These are phyloP conservation scores for Pogonus chalceus DNA, from an alignment of 1,140 invertebrate genomes.

Conservation along the genomic window DNA sequence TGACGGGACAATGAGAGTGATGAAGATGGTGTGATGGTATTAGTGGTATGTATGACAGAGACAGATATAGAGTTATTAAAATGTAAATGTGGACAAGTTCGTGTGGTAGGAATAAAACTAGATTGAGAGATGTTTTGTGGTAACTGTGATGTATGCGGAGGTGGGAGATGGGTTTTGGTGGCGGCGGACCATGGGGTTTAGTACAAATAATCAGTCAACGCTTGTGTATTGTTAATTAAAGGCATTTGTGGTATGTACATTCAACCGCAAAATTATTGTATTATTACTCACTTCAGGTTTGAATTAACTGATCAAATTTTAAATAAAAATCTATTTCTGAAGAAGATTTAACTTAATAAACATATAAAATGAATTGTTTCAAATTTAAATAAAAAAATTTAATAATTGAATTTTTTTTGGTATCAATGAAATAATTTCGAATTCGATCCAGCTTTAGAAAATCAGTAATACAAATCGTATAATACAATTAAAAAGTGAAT, in stretches of 20 bases:
- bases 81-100: conserved; percentile 36
- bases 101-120: conserved; percentile 18
- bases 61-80: conserved; percentile 31
- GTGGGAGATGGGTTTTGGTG: not conserved
- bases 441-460: not conserved
- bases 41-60: conserved; percentile 10
- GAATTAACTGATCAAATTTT: too few relatives aligned
- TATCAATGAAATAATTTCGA: too few relatives aligned
- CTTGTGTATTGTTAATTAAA: conserved; percentile 5
- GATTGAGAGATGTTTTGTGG: conserved; percentile 12
- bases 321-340: too few relatives aligned
- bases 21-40: conserved; percentile 11
- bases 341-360: too few relatives aligned
- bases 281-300: too few relatives aligned
- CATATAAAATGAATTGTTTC: too few relatives aligned
- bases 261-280: conserved; percentile 1
- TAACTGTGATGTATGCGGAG: not conserved
- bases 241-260: conserved; percentile 1
- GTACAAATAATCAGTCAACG: conserved; percentile 1
- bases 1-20: conserved; percentile 15
- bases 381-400: too few relatives aligned
- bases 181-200: not conserved
- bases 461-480: not conserved
- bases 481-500: not conserved
- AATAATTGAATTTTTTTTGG: too few relatives aligned